Conservation (phyloP, 2,888 invertebrate species). For the Ophonus ardosiacus region DNA sequence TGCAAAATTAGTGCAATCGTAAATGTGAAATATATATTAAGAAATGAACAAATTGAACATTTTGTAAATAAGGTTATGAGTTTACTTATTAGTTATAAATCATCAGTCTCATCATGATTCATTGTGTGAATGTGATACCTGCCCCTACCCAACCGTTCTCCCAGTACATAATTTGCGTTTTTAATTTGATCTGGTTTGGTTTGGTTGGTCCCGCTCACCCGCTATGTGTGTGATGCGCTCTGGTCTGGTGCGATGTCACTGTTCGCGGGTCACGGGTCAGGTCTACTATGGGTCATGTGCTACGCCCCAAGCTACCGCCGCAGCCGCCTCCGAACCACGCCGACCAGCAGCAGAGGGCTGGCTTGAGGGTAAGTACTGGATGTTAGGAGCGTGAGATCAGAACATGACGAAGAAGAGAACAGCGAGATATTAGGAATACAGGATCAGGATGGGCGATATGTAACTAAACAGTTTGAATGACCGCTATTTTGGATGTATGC, state of each 20-base stretch:
- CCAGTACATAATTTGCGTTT: slow-evolving; percentile 11
- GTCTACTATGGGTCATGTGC: slow-evolving; percentile 77
- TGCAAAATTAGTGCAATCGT: too few relatives aligned
- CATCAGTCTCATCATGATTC: neutral
- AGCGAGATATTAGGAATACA: too few relatives aligned
- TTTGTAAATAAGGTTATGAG: neutral
- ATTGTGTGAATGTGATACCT: slow-evolving; percentile 12
- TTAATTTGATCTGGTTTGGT: slow-evolving; percentile 50
- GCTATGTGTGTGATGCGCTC: slow-evolving; percentile 29
- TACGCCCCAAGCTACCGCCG: slow-evolving; percentile 81
- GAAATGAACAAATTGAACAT: neutral
- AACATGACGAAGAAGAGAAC: neutral
- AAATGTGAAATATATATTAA: neutral
- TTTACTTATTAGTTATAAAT: neutral
- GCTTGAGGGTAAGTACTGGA: slow-evolving; percentile 77
- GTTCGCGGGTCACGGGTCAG: slow-evolving; percentile 65
- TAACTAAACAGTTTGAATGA: too few relatives aligned
- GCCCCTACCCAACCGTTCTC: neutral
- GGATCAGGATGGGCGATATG: too few relatives aligned
- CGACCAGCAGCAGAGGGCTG: slow-evolving; percentile 72
- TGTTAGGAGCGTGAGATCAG: neutral
- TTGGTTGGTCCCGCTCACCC: slow-evolving; percentile 43
- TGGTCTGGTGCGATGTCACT: slow-evolving; percentile 23
- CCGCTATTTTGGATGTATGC: too few relatives aligned
- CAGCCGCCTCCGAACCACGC: slow-evolving; percentile 75